Percentiles rank a stretch among this genome's conserved stretches.
These are phyloP conservation scores for Carollia perspicillata DNA, from an alignment of 2,113 vertebrate species.

Conservation along the genomic window DNA sequence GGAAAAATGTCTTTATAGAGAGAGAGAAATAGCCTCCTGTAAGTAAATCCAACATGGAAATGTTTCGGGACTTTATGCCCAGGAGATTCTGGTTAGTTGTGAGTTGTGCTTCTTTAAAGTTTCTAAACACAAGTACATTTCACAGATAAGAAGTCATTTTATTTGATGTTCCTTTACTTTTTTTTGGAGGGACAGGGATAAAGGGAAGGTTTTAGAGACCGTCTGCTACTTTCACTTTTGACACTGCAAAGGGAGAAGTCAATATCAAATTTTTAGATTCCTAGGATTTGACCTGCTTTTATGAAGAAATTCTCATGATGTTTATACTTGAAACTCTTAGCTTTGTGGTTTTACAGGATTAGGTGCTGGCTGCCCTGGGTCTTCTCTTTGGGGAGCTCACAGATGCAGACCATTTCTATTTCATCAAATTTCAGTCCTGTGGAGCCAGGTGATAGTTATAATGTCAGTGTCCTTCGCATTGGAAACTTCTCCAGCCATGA, in stretches of 20 bases:
- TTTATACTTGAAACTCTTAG: constrained; percentile 10
- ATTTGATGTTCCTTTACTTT: not conserved
- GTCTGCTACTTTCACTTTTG: not conserved
- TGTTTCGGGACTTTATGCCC: not conserved
- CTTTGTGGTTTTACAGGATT: constrained; percentile 6
- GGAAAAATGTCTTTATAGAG: not conserved
- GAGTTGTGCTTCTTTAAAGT: not conserved
- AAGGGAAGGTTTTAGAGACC: constrained; percentile 23
- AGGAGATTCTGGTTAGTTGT: not conserved
- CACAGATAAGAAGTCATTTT: not conserved
- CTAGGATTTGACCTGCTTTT: constrained; percentile 31
- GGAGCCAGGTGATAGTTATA: not conserved
- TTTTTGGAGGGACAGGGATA: constrained; percentile 37
- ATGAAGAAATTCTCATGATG: not conserved
- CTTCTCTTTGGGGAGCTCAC: not conserved
- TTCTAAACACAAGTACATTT: constrained; percentile 17
- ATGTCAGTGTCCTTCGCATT: not conserved
- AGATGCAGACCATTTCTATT: not conserved
- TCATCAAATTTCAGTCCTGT: not conserved
- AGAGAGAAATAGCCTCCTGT: not conserved
- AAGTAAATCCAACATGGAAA: not conserved
- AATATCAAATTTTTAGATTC: constrained; percentile 34
- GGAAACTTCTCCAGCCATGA: not conserved
- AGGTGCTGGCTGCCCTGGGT: not conserved
- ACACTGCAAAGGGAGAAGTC: constrained; percentile 9